Evolutionary conservation across 1,140 invertebrate species (phyloP).

Genomic region (Drosophila tropicalis): DNA sequence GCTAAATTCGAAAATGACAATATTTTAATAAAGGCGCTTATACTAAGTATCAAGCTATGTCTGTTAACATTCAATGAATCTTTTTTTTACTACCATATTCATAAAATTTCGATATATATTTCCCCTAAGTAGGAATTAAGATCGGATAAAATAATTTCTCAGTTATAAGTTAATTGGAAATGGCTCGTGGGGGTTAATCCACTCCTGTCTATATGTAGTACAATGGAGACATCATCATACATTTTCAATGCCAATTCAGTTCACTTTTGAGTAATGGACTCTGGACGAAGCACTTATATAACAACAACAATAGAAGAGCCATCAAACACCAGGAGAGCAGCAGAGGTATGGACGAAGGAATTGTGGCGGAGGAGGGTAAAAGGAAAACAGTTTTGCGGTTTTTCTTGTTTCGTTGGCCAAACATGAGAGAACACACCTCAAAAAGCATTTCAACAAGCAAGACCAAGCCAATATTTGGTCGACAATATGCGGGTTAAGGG

Average conservation of each 20-base stretch:
- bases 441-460: slow-evolving; percentile 49
- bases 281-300: slow-evolving; percentile 39
- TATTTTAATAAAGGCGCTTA: too few species aligned
- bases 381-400: slow-evolving; percentile 39
- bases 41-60: too few species aligned
- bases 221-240: slow-evolving; percentile 23
- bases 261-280: slow-evolving; percentile 64
- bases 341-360: background rate
- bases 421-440: slow-evolving; percentile 75
- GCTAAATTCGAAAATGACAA: too few species aligned
- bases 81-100: too few species aligned
- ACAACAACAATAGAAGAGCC: slow-evolving; percentile 37
- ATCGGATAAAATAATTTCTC: too few species aligned
- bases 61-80: too few species aligned
- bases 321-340: slow-evolving; percentile 4
- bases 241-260: slow-evolving; percentile 54
- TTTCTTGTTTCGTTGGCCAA: slow-evolving; percentile 51
- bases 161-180: background rate
- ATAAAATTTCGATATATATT: too few species aligned
- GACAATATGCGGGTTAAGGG: slow-evolving; percentile 39
- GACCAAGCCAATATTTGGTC: slow-evolving; percentile 76
- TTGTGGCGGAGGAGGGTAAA: background rate
- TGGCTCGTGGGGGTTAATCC: background rate
- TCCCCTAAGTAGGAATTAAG: too few species aligned
- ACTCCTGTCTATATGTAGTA: slow-evolving; percentile 1